A percentile compares a stretch with the other conserved stretches of the same genome.
Evolutionary conservation across 2,113 vertebrate species (phyloP).

Genomic region (Laticauda colubrina): DNA sequence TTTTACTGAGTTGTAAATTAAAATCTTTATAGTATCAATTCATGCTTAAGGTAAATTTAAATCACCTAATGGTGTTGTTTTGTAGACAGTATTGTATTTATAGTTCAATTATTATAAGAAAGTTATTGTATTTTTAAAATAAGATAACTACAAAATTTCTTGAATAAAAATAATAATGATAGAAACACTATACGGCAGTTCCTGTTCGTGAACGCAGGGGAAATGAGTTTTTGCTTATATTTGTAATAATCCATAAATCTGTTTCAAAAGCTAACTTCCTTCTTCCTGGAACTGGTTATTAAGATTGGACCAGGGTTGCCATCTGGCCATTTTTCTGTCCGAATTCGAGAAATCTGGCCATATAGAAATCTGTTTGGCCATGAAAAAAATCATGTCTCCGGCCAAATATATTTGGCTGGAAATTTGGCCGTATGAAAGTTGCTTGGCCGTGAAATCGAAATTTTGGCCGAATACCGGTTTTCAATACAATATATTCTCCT

Average conservation of each 20-base stretch:
- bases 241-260: background rate
- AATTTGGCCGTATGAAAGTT: too few species aligned
- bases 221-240: background rate
- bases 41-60: background rate
- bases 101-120: background rate
- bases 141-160: background rate
- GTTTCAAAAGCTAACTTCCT: background rate
- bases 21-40: background rate
- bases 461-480: too few species aligned
- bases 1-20: background rate
- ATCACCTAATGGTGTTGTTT: background rate
- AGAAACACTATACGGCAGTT: background rate
- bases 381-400: too few species aligned
- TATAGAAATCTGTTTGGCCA: too few species aligned
- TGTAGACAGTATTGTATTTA: background rate
- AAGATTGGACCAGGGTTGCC: background rate
- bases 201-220: background rate
- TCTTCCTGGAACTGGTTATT: background rate
- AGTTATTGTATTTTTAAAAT: background rate
- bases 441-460: too few species aligned
- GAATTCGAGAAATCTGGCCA: too few species aligned
- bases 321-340: too few species aligned
- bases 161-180: background rate
- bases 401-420: too few species aligned
- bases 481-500: too few species aligned